Base-by-base conservation (phyloP, 2,888 invertebrate genomes). In the Leptogaster cylindrica region DNA sequence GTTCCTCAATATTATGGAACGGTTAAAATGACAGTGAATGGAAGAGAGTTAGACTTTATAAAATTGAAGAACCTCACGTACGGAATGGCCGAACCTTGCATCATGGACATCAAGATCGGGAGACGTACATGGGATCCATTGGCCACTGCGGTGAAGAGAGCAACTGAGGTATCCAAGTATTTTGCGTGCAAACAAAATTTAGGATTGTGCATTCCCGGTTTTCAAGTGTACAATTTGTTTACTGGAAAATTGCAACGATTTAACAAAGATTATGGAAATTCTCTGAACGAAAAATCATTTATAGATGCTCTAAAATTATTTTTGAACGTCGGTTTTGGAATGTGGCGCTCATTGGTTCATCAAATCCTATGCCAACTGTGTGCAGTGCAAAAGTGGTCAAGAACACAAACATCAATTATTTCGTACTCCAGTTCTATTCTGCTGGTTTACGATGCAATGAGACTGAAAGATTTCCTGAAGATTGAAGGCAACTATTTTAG, bases 31-130 rank as follows among this genome's bases (percentile, higher is more conserved):
- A 75, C 77, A 66, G 78, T 85, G 46, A 78, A 81, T 73, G 77
- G 77, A 23, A 79, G 75, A 78, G 76, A 83, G 73, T 84, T 89
- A 70, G 87, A 88, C 69, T 94, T 91, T 77, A 83, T 95, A 39
- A 86, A 89, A 71, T 77, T 95, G 74, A 89, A 91, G 75, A 91
- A 95, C 77, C 79, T 93, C 18, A 88, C 91, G 0, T 84, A 86
- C 71, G 84, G 85, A 68, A 87, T 89, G 87, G 71, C 81, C 58
- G 89, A 90, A 77, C 94, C 94, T 0, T 94, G 93, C 76, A 87
- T 95, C 33, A 90, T 94, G 87, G 95, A 95, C 77, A 86, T 95
- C 3, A 95, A 95, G 81, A 87, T 92, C 67, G 95, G 95, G 0
- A 85, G 83, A 74, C 85, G 89, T 73, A 95, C 94, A 0, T 95